phyloP scores from a whole-genome alignment of 2,888 invertebrate genomes.

The Ypsolopha scabrella region DNA sequence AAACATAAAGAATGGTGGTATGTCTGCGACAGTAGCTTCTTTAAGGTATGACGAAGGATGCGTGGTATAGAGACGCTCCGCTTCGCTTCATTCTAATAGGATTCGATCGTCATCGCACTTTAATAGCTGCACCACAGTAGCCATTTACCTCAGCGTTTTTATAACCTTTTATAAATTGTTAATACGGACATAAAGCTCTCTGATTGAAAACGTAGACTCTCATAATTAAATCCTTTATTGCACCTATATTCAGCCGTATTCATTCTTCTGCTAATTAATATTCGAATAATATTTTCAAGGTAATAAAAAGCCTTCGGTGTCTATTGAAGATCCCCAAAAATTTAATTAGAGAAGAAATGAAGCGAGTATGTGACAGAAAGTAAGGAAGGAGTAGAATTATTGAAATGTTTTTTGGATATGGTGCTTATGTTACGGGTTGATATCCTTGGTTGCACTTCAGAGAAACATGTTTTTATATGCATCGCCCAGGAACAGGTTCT shows the following conservation, averaged over 20 bases:
- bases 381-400: too few species aligned
- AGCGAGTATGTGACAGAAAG: too few species aligned
- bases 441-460: neutral
- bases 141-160: neutral
- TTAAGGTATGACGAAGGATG: conserved; percentile 17
- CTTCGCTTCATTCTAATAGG: conserved; percentile 13
- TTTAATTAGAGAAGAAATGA: too few species aligned
- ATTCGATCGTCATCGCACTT: neutral
- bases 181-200: neutral
- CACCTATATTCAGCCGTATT: too few species aligned
- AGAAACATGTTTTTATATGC: conserved; percentile 17
- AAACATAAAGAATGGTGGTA: too few species aligned
- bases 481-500: conserved; percentile 34
- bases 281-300: too few species aligned
- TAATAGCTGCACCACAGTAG: conserved; percentile 1
- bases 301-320: too few species aligned
- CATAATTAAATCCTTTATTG: neutral
- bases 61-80: conserved; percentile 29
- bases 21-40: too few species aligned
- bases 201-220: conserved; percentile 1
- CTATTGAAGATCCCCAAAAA: too few species aligned
- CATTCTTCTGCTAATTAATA: too few species aligned
- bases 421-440: neutral
- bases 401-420: too few species aligned
- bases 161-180: neutral